Evolutionary conservation across 1,140 invertebrate genomes (phyloP), one percentile per base, ranked within the genome.

Genomic region (Platorchestia sp.): DNA sequence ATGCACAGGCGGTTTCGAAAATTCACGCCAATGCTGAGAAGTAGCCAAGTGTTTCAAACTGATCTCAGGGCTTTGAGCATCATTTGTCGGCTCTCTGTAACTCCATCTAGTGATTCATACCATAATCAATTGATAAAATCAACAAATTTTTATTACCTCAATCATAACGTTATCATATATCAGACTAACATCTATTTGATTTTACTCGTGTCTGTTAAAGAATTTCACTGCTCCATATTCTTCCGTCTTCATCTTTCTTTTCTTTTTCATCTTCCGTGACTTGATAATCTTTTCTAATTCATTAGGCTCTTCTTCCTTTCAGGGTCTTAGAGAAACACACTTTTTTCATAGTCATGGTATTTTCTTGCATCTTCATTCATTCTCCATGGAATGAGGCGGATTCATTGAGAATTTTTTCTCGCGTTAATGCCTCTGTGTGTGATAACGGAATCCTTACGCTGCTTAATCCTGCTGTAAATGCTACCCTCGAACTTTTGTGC

Each of bases 391-490:
- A 44, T 75, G 59, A 75, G 59, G 59, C 59, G 14, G 59, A 75
- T 75, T 3, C 59, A 89, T 89, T 44, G 87, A 89, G 43, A 89
- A 89, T 10, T 44, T 42, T 89, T 89, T 89, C 87, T 42, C 5
- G 7, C 27, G 43, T 89, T 89, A 14, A 89, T 89, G 87, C 45
- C 45, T 93, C 91, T 45, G 91, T 93, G 91, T 93, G 91, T 93
- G 91, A 93, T 93, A 93, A 93, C 44, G 47, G 91, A 45, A 45
- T 89, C 42, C 87, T 47, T 93, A 93, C n/a, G 91, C 91, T 93
- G 91, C 16, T 45, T 93, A 40, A 44, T 93, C 41, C 91, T 93
- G 45, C 91, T 93, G 91, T 93, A 93, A 93, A 45, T 93, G 91
- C 91, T 93, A 93, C 40, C 43, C 91, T 44, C 36, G 43, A 93